Base-by-base conservation (phyloP, 2,797 vertebrate genomes). In the Chanos chanos region DNA sequence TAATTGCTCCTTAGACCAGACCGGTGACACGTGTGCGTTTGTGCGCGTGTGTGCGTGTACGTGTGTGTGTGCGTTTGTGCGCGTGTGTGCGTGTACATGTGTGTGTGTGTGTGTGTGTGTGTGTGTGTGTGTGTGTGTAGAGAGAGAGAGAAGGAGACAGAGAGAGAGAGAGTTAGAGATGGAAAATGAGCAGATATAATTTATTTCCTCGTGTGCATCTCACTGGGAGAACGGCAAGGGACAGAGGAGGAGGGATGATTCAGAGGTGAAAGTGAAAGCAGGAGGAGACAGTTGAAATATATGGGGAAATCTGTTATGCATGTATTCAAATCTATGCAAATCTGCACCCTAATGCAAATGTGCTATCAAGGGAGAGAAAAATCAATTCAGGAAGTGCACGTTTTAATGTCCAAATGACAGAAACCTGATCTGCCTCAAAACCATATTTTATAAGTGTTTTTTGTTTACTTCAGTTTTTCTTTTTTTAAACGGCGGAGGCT, bases 1-100 rank as follows among this genome's bases (percentile, higher is more conserved):
- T 89, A 90, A 89, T 87, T 88, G 83, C 85, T 83, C 77, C 80
- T 81, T 75, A 76, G 76, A 77, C 83, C 68, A 57, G 75, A 79
- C 67, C 75, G 77, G 81, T 83, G 84, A 87, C 85, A 84, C 73
- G 69, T 57, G 50, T 41, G 7, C 18, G 22, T n/a, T n/a, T n/a
- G n/a, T n/a, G n/a, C n/a, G n/a, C n/a, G n/a, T n/a, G n/a, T n/a
- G n/a, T n/a, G n/a, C n/a, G n/a, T n/a, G n/a, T n/a, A n/a, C n/a
- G n/a, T n/a, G n/a, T n/a, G n/a, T n/a, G n/a, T n/a, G n/a, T n/a
- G n/a, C n/a, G n/a, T n/a, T n/a, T n/a, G n/a, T n/a, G n/a, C n/a
- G n/a, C n/a, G n/a, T n/a, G n/a, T n/a, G n/a, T n/a, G n/a, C n/a
- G n/a, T n/a, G n/a, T n/a, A n/a, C n/a, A n/a, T n/a, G n/a, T n/a